Evolutionary conservation across 2,888 invertebrate species (phyloP).

Genomic region (Pachliopta kotzebuea): DNA sequence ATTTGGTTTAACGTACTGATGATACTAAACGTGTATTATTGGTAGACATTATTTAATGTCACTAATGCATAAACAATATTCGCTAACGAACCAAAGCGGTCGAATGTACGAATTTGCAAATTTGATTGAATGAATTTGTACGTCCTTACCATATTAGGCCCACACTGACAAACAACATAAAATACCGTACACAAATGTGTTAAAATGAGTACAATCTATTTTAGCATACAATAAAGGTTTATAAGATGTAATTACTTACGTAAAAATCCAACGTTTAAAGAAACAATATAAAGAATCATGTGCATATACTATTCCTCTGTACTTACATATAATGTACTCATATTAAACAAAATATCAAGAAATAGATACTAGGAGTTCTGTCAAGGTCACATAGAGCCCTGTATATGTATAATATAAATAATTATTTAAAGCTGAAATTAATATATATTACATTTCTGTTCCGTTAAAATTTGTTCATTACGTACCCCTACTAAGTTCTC

Average conservation of each 20-base stretch:
- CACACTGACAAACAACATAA: not conserved
- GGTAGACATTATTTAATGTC: conserved; percentile 67
- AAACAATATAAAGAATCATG: no score
- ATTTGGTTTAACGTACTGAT: conserved; percentile 70
- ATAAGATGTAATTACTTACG: not conserved
- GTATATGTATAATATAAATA: no score
- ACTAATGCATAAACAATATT: conserved; percentile 58
- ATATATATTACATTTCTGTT: not conserved
- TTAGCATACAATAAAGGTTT: not conserved
- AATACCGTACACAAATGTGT: not conserved
- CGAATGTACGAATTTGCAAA: conserved; percentile 57
- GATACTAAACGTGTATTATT: conserved; percentile 61
- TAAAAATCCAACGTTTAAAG: no score
- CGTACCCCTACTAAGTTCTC: not conserved
- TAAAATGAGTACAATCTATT: not conserved
- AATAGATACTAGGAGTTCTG: no score
- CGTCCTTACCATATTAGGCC: not conserved
- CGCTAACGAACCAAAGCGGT: conserved; percentile 76
- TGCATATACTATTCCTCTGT: no score
- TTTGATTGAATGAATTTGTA: conserved; percentile 7
- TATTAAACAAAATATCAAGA: no score
- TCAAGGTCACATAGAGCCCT: no score
- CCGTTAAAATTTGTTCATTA: not conserved
- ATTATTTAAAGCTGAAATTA: no score
- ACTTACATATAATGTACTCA: no score